Percentiles rank a stretch among this genome's conserved stretches.
phyloP scores from a whole-genome alignment of 2,797 vertebrate species.

The Dryobates pubescens region DNA sequence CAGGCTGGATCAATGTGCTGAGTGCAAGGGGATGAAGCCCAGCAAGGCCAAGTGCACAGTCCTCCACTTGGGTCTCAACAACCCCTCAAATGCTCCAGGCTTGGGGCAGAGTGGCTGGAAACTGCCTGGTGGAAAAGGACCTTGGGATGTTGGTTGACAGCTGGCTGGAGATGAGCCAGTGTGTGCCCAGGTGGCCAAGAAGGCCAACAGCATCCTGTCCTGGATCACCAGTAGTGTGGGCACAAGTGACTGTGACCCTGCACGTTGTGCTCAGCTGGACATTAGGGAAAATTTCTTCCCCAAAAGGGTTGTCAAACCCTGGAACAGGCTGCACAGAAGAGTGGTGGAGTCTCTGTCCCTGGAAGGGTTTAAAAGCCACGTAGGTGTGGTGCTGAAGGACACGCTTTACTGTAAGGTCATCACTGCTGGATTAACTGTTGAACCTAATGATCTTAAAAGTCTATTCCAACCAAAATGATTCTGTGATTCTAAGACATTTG shows the following conservation, averaged over 20 bases:
- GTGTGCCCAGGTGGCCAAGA: background rate
- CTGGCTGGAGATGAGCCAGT: background rate
- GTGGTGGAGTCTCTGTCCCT: background rate
- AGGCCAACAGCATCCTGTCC: background rate
- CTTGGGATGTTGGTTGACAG: background rate
- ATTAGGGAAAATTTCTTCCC: too few species aligned
- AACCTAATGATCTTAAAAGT: background rate
- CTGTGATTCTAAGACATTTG: background rate
- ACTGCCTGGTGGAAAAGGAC: background rate
- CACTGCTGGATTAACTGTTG: background rate
- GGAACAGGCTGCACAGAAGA: too few species aligned
- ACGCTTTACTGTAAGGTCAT: background rate
- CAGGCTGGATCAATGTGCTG: background rate
- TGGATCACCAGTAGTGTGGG: background rate
- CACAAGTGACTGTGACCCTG: too few species aligned
- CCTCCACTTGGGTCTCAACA: background rate
- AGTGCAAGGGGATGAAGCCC: background rate
- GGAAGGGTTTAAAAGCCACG: background rate
- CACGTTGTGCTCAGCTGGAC: too few species aligned
- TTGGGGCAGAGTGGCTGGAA: background rate
- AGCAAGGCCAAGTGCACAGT: background rate
- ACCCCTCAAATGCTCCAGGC: background rate
- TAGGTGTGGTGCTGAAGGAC: background rate
- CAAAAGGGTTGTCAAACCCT: too few species aligned
- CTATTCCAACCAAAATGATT: background rate